Evolutionary conservation across 2,113 vertebrate genomes (phyloP), one percentile per base, ranked within the genome.

Genomic region (Lophius piscatorius): DNA sequence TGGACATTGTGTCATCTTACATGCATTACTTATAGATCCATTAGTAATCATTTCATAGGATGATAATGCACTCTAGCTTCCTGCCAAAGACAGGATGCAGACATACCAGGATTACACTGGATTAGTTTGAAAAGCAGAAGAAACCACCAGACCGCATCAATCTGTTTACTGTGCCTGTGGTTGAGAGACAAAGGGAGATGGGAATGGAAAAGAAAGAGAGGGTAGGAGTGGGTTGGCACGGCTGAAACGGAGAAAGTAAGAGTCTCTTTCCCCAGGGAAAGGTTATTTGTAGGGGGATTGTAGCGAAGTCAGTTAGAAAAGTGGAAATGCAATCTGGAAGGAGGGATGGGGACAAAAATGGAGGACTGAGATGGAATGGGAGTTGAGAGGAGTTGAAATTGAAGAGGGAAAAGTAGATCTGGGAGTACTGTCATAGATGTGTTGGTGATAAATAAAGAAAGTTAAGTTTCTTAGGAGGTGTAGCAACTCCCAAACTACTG

Each of bases 201-300:
- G 48, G 42, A 38, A 55, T 62, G 52, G 45, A 75, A 50, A 41
- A 52, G 58, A 66, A 48, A 35, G 29, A 62, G 60, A 29, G 33
- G 50, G n/a, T 16, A 26, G 50, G 65, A 60, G 59, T n/a, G 29
- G 69, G 46, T 48, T 65, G 55, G 64, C 47, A 39, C 35, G 42
- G 50, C 47, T 70, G 57, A 3, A 50, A 48, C 64, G n/a, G n/a
- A n/a, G 56, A 63, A 69, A 49, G 71, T 63, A 46, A 63, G 70
- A 68, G 62, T 58, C 51, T 63, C 50, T 67, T 41, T 80, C 72
- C 74, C 70, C n/a, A 3, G 76, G 78, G 76, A 80, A 67, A 74
- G 74, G 84, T 80, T 83, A 77, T 89, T 78, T 87, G 75, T 81
- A 68, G 74, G 63, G 76, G 80, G 85, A 87, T 76, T 80, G 83